Conservation (phyloP, 2,888 invertebrate genomes). For the Lagria hirta region DNA sequence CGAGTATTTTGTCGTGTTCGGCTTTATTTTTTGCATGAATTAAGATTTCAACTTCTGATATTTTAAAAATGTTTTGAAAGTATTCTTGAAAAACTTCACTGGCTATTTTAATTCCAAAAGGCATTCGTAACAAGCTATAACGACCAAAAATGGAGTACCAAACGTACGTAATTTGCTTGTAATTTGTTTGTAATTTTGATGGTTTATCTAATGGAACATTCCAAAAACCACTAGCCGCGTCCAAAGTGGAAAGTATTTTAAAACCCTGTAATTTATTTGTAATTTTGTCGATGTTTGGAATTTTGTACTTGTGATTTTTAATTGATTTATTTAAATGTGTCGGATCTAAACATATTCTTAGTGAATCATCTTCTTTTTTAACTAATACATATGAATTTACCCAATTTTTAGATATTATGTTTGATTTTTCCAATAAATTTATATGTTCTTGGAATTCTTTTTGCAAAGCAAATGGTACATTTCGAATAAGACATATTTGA, state of each 20-base stretch:
- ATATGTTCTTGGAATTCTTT: slow-evolving; percentile 21
- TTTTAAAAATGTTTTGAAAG: slow-evolving; percentile 12
- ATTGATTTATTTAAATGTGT: slow-evolving; percentile 29
- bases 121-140: slow-evolving; percentile 23
- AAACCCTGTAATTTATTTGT: slow-evolving; percentile 23
- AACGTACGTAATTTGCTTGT: slow-evolving; percentile 28
- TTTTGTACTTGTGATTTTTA: slow-evolving; percentile 18
- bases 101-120: slow-evolving; percentile 17
- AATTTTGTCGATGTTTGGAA: slow-evolving; percentile 28
- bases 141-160: slow-evolving; percentile 29
- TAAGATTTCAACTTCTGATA: slow-evolving; percentile 27
- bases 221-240: slow-evolving; percentile 27
- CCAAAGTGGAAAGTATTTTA: slow-evolving; percentile 25
- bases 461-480: slow-evolving; percentile 27
- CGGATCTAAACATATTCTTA: slow-evolving; percentile 33
- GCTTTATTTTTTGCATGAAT: slow-evolving; percentile 18
- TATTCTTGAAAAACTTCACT: slow-evolving; percentile 18
- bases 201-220: slow-evolving; percentile 25
- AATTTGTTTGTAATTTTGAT: too few species aligned
- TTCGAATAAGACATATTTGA: slow-evolving; percentile 22
- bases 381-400: slow-evolving; percentile 32
- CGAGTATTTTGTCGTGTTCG: slow-evolving; percentile 27
- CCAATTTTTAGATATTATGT: slow-evolving; percentile 32
- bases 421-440: slow-evolving; percentile 2
- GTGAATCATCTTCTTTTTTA: slow-evolving; percentile 25